These are phyloP conservation scores for Merops nubicus DNA, from an alignment of 2,113 vertebrate genomes.

Conservation along the genomic window DNA sequence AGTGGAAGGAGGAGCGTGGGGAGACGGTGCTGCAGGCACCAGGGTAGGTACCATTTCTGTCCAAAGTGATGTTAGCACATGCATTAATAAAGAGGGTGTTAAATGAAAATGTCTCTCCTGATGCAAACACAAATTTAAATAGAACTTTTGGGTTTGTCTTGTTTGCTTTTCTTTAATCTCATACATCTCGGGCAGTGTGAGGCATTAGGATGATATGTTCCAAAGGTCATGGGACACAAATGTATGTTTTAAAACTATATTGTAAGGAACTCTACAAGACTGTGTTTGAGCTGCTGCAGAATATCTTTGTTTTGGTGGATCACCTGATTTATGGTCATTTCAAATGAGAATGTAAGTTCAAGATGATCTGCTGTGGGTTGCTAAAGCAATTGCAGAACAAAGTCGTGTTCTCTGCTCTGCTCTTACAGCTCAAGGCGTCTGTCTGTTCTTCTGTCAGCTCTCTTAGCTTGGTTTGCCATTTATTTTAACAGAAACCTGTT, in stretches of 20 bases:
- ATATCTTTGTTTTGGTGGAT: not conserved
- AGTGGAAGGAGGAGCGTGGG: not conserved
- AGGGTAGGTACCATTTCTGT: not conserved
- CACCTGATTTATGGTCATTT: not conserved
- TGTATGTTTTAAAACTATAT: accelerated
- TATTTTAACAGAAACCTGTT: constrained; percentile 8
- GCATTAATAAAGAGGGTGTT: not conserved
- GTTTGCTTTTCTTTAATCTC: not conserved
- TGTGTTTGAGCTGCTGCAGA: not conserved
- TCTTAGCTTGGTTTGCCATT: not conserved
- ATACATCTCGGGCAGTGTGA: not conserved
- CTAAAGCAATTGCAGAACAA: not conserved
- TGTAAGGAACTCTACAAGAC: not conserved
- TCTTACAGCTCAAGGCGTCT: not conserved
- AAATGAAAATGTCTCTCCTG: not conserved
- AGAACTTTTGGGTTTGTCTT: not conserved
- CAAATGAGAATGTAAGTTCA: not conserved
- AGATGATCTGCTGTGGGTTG: not conserved
- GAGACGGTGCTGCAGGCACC: not conserved
- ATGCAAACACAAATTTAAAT: not conserved
- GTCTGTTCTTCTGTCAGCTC: not conserved
- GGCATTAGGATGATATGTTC: not conserved
- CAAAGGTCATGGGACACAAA: not conserved
- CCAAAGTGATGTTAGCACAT: not conserved
- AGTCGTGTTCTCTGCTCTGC: not conserved